Evolutionary conservation across 2,888 invertebrate species (phyloP), one percentile per base, ranked within the genome.

Genomic region (Aproaerema taeniolella): DNA sequence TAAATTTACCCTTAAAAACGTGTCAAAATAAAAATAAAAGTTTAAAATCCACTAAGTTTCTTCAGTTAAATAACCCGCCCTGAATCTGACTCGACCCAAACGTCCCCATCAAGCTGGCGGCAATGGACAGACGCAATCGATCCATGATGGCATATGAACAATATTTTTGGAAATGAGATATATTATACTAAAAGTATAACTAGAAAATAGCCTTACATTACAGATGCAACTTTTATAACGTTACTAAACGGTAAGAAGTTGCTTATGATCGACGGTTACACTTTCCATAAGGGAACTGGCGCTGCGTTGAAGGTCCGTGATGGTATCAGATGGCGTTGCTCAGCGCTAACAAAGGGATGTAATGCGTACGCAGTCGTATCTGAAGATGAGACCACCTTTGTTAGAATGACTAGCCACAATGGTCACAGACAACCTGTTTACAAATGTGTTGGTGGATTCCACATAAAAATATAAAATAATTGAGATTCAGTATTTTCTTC

Each of bases 261-360:
- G 14, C 50, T 70, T 2, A 45, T 62, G 38, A 31, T 61, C 1
- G 38, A 61, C 3, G 53, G 49, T 1, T 50, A 50, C 12, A 49
- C 49, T 10, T 55, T 50, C 31, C 48, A 52, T 33, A 42, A 39
- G 10, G 34, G 26, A 20, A 29, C 13, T 5, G 26, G 34, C 1
- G 1, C 9, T 20, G 24, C 13, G 2, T 24, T 12, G 26, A 35
- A 28, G 26, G 15, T 16, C 5, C 1, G 15, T 6, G 43, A 20
- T 4, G 52, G 51, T 1, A 42, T 41, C 14, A 40, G 48, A 25
- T 53, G 52, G 52, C 28, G 45, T 2, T 57, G 55, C n/a, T 47
- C 51, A 0, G 45, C 42, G 26, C 46, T 40, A 10, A 46, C 47
- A 29, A 54, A 51, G 38, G 50, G 42, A 28, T 59, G 59, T 40